These are phyloP conservation scores for Macrotis lagotis DNA, from an alignment of 2,113 vertebrate genomes.

Conservation along the genomic window DNA sequence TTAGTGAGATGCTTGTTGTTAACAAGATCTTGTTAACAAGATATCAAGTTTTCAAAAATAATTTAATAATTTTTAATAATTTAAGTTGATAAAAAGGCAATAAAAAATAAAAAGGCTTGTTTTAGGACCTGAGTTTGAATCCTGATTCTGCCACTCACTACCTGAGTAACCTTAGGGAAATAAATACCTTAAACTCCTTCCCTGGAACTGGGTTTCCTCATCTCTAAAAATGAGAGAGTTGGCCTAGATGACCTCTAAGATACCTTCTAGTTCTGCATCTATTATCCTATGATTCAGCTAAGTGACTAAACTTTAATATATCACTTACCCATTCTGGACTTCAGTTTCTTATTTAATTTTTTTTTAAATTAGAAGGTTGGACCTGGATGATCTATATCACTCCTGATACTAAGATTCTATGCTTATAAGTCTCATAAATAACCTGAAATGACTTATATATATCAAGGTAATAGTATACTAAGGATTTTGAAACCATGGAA, in stretches of 20 bases:
- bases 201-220: neutral
- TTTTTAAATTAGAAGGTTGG: neutral
- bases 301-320: neutral
- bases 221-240: neutral
- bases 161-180: neutral
- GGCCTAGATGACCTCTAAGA: neutral
- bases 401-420: neutral
- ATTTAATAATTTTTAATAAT: no score
- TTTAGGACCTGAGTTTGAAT: neutral
- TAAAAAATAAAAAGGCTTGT: no score
- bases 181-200: neutral
- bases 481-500: conserved; percentile 6
- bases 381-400: neutral
- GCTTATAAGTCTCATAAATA: neutral
- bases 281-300: neutral
- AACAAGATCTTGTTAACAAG: no score
- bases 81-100: no score
- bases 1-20: neutral
- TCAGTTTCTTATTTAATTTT: neutral
- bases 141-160: neutral
- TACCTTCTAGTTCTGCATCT: neutral
- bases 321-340: neutral
- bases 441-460: neutral
- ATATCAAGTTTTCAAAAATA: no score
- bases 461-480: neutral